These are phyloP conservation scores for Crypturellus tataupa DNA, from an alignment of 2,797 vertebrate genomes.

Conservation along the genomic window DNA sequence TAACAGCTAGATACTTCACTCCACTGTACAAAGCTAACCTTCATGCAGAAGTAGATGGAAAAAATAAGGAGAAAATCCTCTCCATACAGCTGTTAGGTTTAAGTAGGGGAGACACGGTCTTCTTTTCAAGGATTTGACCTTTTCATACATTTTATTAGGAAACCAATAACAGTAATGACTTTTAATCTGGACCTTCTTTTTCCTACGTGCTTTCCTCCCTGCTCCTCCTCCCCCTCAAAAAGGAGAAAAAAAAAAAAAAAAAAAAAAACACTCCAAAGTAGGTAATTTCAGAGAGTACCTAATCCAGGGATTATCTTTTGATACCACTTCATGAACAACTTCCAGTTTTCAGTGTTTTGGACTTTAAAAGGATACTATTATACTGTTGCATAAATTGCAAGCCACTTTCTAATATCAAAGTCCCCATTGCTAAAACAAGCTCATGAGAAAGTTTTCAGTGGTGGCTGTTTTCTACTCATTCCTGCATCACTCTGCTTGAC, in stretches of 20 bases:
- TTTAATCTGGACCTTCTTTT: neutral
- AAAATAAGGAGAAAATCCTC: neutral
- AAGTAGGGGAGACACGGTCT: neutral
- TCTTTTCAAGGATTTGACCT: neutral
- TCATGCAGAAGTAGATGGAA: neutral
- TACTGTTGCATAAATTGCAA: neutral
- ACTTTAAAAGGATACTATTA: neutral
- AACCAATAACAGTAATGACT: neutral
- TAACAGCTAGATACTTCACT: neutral
- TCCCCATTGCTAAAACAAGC: neutral
- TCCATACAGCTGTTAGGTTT: neutral
- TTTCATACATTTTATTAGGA: neutral
- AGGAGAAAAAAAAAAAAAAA: neutral
- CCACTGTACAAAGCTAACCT: neutral
- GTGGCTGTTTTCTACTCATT: neutral
- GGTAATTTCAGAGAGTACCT: neutral
- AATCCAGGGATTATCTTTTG: neutral
- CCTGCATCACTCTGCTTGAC: neutral
- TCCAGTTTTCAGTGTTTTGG: neutral
- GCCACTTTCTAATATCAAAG: neutral
- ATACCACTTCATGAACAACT: rapidly evolving
- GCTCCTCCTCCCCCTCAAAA: too few species aligned
- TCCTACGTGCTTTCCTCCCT: neutral
- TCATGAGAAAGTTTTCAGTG: neutral
- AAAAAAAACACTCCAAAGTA: neutral